Base-by-base conservation (phyloP, 2,888 invertebrate genomes). In the Hirtodrosophila histrioides region DNA sequence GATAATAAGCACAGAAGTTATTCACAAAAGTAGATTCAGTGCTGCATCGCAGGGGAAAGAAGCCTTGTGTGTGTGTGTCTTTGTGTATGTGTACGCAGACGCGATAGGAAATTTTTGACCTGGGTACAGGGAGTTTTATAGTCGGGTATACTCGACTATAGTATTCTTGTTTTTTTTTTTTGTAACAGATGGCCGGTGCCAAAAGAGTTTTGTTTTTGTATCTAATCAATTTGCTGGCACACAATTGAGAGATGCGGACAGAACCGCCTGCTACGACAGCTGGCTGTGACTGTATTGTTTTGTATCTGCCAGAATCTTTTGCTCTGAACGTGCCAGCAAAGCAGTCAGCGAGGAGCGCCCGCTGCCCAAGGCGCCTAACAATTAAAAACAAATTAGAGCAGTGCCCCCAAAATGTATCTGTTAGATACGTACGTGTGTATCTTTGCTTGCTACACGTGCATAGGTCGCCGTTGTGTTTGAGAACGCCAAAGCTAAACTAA, bases 211-310 rank as follows among this genome's bases (percentile, higher is more conserved):
- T 11, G 29, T 17, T 57, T 44, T 69, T 51, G 63, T 70, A 51
- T 70, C 63, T 69, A 69, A 69, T 69, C 69, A 69, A 69, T 69
- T 69, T 69, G 63, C 51, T 48, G 51, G 50, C 70, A 17, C 2
- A 69, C 70, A 69, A 68, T 61, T 35, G 62, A 43, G 11, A 53
- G 48, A 43, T 41, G 41, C 24, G 44, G 11, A 60, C 39, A 9
- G 40, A 61, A 36, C 27, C 58, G 48, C 44, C 43, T 44, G 43
- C 49, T 33, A 40, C 70, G 57, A 54, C 69, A 69, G 69, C 57
- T 69, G 69, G 66, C 37, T 57, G 33, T 69, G 71, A 71, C 71
- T 71, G 64, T 64, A 69, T 69, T 69, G 64, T 64, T 71, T 71
- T 64, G 65, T 65, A 71, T 57, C 57, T 64, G 53, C 23, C 71